These are phyloP conservation scores for Echeneis naucrates DNA, from an alignment of 2,797 vertebrate species.

Conservation along the genomic window DNA sequence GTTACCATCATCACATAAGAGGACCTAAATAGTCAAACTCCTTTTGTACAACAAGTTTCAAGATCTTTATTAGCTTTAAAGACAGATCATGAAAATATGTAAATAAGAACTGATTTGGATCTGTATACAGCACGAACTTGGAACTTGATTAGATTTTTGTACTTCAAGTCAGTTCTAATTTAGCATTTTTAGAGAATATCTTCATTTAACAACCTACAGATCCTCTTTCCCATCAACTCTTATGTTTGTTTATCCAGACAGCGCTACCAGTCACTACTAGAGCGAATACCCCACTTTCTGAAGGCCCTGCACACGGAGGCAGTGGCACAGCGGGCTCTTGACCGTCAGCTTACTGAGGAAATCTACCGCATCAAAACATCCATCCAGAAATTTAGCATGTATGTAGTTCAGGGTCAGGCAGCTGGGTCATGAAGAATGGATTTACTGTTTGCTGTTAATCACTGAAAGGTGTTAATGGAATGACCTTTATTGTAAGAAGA, in stretches of 20 bases:
- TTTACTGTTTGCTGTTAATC: neutral
- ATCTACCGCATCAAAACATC: constrained; percentile 86
- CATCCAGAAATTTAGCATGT: constrained; percentile 86
- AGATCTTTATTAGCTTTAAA: neutral
- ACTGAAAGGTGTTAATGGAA: neutral
- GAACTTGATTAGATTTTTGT: neutral
- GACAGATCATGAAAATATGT: neutral
- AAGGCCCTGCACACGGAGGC: constrained; percentile 87
- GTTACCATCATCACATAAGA: constrained; percentile 67
- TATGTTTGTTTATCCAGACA: constrained; percentile 77
- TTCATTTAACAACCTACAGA: neutral
- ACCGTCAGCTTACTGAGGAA: constrained; percentile 88
- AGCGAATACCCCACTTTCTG: constrained; percentile 86
- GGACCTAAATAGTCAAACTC: neutral
- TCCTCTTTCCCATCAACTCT: neutral
- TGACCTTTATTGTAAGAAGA: neutral
- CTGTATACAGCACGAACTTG: neutral
- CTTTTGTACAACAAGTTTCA: neutral
- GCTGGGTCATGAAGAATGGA: neutral
- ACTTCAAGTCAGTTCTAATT: neutral
- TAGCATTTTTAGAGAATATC: neutral
- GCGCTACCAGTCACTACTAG: constrained; percentile 87
- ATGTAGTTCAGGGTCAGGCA: constrained; percentile 69
- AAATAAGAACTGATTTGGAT: neutral
- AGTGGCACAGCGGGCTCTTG: constrained; percentile 86